These are phyloP conservation scores for Philaenus spumarius DNA, from an alignment of 1,140 invertebrate species.

Conservation along the genomic window DNA sequence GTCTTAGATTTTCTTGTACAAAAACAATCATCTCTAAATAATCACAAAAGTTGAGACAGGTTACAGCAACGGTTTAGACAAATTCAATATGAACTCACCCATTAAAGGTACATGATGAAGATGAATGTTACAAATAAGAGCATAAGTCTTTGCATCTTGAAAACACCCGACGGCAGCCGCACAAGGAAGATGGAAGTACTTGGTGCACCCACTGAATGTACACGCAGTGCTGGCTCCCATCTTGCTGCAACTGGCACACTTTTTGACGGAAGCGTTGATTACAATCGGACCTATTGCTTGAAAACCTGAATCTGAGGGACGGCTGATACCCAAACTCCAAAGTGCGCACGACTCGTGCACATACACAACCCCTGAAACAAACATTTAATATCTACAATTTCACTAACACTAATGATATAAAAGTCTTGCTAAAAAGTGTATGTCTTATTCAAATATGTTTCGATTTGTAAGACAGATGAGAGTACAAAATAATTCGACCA, in stretches of 20 bases:
- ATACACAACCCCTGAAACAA: conserved; percentile 52
- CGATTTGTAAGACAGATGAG: too few species aligned
- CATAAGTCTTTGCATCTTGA: conserved; percentile 70
- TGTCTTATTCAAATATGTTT: too few species aligned
- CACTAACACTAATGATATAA: too few species aligned
- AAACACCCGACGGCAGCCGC: conserved; percentile 82
- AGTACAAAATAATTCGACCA: too few species aligned
- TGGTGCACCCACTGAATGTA: conserved; percentile 54
- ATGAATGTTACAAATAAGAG: conserved; percentile 80
- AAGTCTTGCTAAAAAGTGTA: too few species aligned
- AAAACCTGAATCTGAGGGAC: conserved; percentile 43
- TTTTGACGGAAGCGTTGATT: conserved; percentile 51
- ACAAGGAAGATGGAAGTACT: conserved; percentile 85
- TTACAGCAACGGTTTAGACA: too few species aligned
- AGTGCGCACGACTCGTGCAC: conserved; percentile 80
- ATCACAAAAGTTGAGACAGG: too few species aligned
- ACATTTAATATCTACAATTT: too few species aligned
- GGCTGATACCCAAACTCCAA: conserved; percentile 65
- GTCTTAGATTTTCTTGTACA: too few species aligned
- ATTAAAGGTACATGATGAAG: conserved; percentile 75
- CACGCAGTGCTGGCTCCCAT: conserved; percentile 84
- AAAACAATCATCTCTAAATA: too few species aligned
- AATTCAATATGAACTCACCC: conserved; percentile 50
- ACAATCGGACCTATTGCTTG: conserved; percentile 42
- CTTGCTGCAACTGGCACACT: conserved; percentile 71